These are phyloP conservation scores for Mechanitis mazaeus DNA, from an alignment of 2,888 invertebrate genomes.

Conservation along the genomic window DNA sequence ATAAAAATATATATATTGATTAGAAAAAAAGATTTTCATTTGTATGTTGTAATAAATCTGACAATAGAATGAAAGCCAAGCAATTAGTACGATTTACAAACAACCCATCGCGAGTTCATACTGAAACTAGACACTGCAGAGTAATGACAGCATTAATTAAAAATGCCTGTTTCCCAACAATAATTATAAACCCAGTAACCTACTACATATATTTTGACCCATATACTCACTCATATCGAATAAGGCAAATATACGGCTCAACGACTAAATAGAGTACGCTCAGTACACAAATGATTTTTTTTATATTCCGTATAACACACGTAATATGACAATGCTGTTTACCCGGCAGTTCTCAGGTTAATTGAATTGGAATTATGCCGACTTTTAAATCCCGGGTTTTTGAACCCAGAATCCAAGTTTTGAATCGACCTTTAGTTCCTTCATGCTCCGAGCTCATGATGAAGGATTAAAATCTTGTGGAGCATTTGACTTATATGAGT, in stretches of 20 bases:
- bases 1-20: no score
- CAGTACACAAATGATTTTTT: constrained; percentile 19
- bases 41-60: no score
- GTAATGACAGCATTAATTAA: constrained; percentile 8
- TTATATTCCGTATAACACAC: constrained; percentile 9
- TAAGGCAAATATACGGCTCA: constrained; percentile 20
- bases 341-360: no score
- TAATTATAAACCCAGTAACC: constrained; percentile 20
- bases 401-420: no score
- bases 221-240: constrained; percentile 23
- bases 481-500: no score
- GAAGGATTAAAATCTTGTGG: no score
- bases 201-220: constrained; percentile 22
- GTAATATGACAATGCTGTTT: constrained; percentile 4
- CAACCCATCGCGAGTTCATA: background rate
- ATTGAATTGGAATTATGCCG: no score
- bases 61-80: background rate
- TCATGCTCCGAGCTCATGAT: no score
- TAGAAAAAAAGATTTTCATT: no score
- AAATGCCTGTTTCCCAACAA: constrained; percentile 14
- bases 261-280: constrained; percentile 21
- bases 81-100: constrained; percentile 3
- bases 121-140: constrained; percentile 1
- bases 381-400: no score
- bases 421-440: no score